Base-by-base conservation (phyloP, 2,797 vertebrate genomes). In the Loris lydekkerianus region DNA sequence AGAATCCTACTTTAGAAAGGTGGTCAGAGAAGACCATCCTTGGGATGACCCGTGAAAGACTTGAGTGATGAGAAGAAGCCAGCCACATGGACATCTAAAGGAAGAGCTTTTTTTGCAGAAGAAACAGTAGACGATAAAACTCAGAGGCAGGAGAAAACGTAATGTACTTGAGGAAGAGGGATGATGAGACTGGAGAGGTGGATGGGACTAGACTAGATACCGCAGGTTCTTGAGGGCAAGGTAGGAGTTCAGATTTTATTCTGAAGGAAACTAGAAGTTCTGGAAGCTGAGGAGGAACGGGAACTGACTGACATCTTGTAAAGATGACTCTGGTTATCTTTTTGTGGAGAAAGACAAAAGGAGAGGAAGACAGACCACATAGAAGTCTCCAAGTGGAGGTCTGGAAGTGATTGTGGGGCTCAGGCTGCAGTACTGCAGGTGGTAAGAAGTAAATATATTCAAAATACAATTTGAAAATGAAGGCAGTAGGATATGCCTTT, bases 201-300 rank as follows among this genome's bases (percentile, higher is more conserved):
- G 49, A 58, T 46, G 49, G 89, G 40, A 58, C 46, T 53, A 65
- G 63, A 85, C 56, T 53, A 78, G 65, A 37, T 81, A 61, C 86
- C 7, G 3, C 2, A n/a, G 69, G 70, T 17, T 72, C 70, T 37
- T 70, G 15, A 77, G 61, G 43, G 37, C n/a, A 56, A 76, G 34
- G 7, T 2, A 77, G 53, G 37, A 85, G n/a, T 86, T 93, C 31
- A 49, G 31, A 61, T 75, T 87, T 93, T 56, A 90, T 72, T 92
- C 27, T 67, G 20, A 95, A 82, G 56, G 73, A n/a, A 87, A 81
- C 27, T 2, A 29, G 60, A 90, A 14, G 29, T 56, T 67, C 89
- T 90, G 73, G 31, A 56, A 91, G 56, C 21, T 46, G 27, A 92
- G 31, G 18, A 84, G 49, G 46, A 81, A 75, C 34, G 67, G 17